These are phyloP conservation scores for Allygus modestus DNA, from an alignment of 2,888 invertebrate species.

Conservation along the genomic window DNA sequence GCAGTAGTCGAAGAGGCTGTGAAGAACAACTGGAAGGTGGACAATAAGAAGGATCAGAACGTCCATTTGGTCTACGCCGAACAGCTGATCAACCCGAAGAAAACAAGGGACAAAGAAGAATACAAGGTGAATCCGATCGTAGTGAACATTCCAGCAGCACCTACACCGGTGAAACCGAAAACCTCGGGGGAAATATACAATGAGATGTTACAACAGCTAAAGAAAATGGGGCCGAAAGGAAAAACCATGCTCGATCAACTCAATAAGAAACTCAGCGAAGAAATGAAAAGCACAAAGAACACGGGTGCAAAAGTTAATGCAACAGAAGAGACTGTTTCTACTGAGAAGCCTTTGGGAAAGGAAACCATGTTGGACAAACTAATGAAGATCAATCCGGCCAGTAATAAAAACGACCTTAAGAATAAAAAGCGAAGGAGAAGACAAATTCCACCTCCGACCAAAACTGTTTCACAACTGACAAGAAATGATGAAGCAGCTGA, in stretches of 20 bases:
- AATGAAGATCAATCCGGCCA: conserved; percentile 23
- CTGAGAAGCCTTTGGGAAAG: background rate
- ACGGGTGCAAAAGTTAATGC: background rate
- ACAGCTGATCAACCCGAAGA: conserved; percentile 65
- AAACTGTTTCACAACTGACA: conserved; percentile 74
- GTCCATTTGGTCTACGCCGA: conserved; percentile 67
- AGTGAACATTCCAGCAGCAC: conserved; percentile 62
- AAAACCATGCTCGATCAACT: conserved; percentile 78
- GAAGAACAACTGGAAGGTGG: conserved; percentile 55
- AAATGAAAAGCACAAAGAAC: conserved; percentile 29
- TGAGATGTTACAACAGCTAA: conserved; percentile 78
- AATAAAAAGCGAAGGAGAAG: conserved; percentile 62
- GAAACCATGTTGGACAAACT: conserved; percentile 47
- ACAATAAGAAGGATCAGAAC: conserved; percentile 72
- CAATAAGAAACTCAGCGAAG: conserved; percentile 74
- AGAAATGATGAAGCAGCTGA: conserved; percentile 80
- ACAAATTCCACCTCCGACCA: conserved; percentile 45
- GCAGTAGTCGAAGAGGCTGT: background rate
- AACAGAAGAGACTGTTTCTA: background rate
- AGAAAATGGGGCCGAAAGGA: conserved; percentile 79
- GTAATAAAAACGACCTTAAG: background rate
- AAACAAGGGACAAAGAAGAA: conserved; percentile 64
- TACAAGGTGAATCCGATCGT: conserved; percentile 60
- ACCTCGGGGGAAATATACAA: conserved; percentile 78
- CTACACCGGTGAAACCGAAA: conserved; percentile 65